A percentile compares a stretch with the other conserved stretches of the same genome.
Evolutionary conservation across 2,113 vertebrate species (phyloP).

Genomic region (Willisornis vidua): DNA sequence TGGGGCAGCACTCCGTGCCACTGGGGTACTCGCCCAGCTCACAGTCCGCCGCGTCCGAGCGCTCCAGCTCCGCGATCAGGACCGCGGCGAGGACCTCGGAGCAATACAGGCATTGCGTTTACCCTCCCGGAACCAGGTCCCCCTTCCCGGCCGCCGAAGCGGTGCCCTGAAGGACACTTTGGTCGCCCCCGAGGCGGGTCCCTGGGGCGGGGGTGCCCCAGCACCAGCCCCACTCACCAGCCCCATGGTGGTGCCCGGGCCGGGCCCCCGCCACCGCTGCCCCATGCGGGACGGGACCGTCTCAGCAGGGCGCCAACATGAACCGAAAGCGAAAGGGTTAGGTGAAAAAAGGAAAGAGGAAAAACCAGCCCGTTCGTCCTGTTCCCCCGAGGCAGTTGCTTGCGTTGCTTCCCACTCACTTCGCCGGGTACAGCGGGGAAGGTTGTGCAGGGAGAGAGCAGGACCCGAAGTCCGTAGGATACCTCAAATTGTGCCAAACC

Average conservation of each 20-base stretch:
- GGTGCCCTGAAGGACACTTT: no score
- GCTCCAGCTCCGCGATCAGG: accelerated
- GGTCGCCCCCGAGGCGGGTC: no score
- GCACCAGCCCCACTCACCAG: background rate
- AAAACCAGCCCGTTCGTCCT: background rate
- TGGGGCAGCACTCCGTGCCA: background rate
- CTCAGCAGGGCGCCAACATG: background rate
- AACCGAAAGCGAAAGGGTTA: no score
- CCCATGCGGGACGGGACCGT: background rate
- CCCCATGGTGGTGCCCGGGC: background rate
- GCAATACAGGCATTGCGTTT: background rate
- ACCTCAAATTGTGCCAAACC: background rate
- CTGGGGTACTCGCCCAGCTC: background rate
- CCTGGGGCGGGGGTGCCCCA: background rate
- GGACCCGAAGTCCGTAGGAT: background rate
- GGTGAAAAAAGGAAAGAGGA: background rate
- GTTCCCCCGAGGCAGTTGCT: no score
- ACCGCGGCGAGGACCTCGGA: accelerated
- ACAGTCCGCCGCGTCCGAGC: accelerated
- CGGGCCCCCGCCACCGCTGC: background rate
- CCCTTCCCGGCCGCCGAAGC: no score
- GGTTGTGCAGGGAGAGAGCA: background rate
- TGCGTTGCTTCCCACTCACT: background rate
- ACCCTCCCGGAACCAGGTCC: no score
- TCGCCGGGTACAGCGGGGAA: background rate